Evolutionary conservation across 1,140 invertebrate species (phyloP).

Genomic region (Drosophila burlai): DNA sequence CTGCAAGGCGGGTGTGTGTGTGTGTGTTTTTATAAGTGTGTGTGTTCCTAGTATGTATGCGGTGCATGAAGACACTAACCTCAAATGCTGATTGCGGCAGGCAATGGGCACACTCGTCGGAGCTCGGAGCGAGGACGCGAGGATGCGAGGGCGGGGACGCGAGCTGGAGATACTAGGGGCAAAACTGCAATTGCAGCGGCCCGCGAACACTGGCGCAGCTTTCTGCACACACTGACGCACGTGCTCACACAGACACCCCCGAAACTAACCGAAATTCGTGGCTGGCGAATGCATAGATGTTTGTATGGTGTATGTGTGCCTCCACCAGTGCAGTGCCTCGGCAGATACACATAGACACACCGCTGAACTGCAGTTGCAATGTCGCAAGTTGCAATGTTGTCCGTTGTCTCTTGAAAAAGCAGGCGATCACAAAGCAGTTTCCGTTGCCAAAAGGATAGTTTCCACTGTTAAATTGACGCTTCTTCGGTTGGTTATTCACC

Average conservation of each 20-base stretch:
- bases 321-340: conserved; percentile 10
- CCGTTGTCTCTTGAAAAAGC: conserved; percentile 20
- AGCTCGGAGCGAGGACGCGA: conserved; percentile 12
- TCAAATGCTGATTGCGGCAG: conserved; percentile 77
- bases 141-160: conserved; percentile 11
- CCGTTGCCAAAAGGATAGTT: conserved; percentile 10
- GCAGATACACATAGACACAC: conserved; percentile 52
- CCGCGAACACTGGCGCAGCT: conserved; percentile 53
- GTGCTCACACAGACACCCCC: conserved; percentile 68
- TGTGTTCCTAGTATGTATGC: conserved; percentile 30
- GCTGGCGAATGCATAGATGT: conserved; percentile 43
- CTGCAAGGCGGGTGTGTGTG: conserved; percentile 2
- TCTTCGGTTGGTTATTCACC: conserved; percentile 2
- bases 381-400: conserved; percentile 20
- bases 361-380: conserved; percentile 53
- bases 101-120: conserved; percentile 37
- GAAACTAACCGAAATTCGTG: conserved; percentile 59
- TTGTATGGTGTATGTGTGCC: conserved; percentile 3
- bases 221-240: conserved; percentile 56
- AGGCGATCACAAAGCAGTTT: conserved; percentile 57
- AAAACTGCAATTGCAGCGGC: conserved; percentile 68
- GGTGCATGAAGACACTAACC: conserved; percentile 68
- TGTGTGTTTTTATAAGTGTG: neutral
- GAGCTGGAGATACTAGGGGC: conserved; percentile 17
- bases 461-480: conserved; percentile 43